Conservation (phyloP, 2,113 vertebrate species). For the Rhinichthys klamathensis region DNA sequence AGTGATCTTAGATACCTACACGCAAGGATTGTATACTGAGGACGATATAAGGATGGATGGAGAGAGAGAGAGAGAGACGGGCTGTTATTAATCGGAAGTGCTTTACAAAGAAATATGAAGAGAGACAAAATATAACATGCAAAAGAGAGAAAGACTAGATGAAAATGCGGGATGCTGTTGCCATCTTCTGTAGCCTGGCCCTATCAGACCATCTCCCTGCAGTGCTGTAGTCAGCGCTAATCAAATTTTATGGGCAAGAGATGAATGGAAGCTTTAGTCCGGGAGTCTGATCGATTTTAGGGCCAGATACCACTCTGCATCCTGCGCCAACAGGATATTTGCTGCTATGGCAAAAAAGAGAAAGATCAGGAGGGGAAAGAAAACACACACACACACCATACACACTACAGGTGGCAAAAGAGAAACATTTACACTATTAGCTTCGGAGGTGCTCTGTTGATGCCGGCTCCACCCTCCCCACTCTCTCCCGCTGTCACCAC, state of each 20-base stretch:
- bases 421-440: slow-evolving; percentile 57
- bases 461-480: slow-evolving; percentile 10
- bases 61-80: background rate
- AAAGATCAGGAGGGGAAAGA: slow-evolving; percentile 67
- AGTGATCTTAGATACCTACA: slow-evolving; percentile 22
- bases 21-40: slow-evolving; percentile 3
- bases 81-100: slow-evolving; percentile 40
- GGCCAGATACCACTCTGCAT: slow-evolving; percentile 83
- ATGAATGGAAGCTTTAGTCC: slow-evolving; percentile 89
- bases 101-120: slow-evolving; percentile 38
- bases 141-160: slow-evolving; percentile 41
- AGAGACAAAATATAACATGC: slow-evolving; percentile 5
- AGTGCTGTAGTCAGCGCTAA: slow-evolving; percentile 89
- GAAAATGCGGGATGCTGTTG: slow-evolving; percentile 59
- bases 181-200: slow-evolving; percentile 76
- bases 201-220: slow-evolving; percentile 84
- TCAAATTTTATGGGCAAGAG: slow-evolving; percentile 90
- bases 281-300: slow-evolving; percentile 85
- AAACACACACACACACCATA: slow-evolving; percentile 47
- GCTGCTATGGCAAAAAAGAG: slow-evolving; percentile 89
- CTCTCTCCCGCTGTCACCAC: slow-evolving; percentile 26
- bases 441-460: slow-evolving; percentile 48
- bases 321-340: slow-evolving; percentile 95
- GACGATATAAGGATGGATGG: slow-evolving; percentile 22
- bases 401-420: slow-evolving; percentile 58